Evolutionary conservation across 2,888 invertebrate species (phyloP).

Genomic region (Parasteatoda lunata): DNA sequence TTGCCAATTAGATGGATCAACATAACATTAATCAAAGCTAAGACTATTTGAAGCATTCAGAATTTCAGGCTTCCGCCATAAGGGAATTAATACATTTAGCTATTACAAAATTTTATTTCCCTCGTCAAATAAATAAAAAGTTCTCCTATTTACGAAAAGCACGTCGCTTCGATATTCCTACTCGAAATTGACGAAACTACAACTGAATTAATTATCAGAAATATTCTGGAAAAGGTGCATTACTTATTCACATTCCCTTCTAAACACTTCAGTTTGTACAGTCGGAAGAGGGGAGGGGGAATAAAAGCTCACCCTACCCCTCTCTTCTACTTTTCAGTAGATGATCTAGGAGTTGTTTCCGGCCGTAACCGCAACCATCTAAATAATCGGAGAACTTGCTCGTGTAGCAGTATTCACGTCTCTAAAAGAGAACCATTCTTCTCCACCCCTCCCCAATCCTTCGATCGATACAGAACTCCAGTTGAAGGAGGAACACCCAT

Average conservation of each 20-base stretch:
- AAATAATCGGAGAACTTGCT: conserved; percentile 27
- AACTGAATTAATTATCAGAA: too few relatives aligned
- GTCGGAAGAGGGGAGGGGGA: not conserved
- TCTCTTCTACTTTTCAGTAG: not conserved
- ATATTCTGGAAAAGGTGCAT: not conserved
- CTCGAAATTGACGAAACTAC: too few relatives aligned
- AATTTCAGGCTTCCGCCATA: too few relatives aligned
- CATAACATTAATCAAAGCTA: too few relatives aligned
- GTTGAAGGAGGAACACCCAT: not conserved
- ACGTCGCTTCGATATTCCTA: too few relatives aligned
- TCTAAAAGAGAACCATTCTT: not conserved
- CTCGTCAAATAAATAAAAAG: too few relatives aligned
- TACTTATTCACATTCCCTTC: not conserved
- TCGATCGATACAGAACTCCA: conserved; percentile 1
- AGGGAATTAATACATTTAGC: too few relatives aligned
- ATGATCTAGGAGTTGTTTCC: conserved; percentile 30
- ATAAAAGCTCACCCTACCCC: not conserved
- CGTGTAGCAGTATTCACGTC: not conserved
- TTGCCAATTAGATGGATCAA: too few relatives aligned
- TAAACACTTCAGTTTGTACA: not conserved
- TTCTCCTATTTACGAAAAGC: too few relatives aligned
- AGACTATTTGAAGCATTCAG: too few relatives aligned
- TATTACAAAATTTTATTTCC: too few relatives aligned
- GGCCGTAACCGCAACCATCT: conserved; percentile 36
- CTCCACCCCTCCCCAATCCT: not conserved